A percentile compares a stretch with the other conserved stretches of the same genome.
phyloP scores from a whole-genome alignment of 2,797 vertebrate genomes.

The Molossus molossus region DNA sequence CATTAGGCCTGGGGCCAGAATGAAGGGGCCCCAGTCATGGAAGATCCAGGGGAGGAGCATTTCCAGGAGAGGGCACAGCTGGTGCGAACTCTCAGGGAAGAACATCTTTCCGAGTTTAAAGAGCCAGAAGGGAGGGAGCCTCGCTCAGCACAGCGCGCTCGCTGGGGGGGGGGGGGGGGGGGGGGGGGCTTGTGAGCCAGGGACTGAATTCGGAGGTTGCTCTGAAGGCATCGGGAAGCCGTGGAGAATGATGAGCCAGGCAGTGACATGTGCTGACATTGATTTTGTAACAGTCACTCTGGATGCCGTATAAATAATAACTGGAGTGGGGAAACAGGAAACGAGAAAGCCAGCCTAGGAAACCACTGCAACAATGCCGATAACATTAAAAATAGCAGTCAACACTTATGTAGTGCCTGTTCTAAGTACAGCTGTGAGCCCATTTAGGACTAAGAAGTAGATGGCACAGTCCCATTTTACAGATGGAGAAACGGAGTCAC shows the following conservation, averaged over 20 bases:
- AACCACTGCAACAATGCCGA: background rate
- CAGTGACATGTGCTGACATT: background rate
- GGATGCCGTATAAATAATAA: background rate
- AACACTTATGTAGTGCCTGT: background rate
- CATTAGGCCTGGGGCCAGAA: background rate
- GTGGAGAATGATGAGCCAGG: background rate
- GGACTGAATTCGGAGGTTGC: background rate
- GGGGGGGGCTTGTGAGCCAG: background rate
- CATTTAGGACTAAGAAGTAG: background rate
- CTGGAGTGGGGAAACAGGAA: background rate
- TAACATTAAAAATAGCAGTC: background rate
- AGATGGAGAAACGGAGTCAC: background rate
- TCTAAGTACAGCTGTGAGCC: background rate
- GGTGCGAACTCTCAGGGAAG: background rate
- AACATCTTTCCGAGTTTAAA: fast-evolving
- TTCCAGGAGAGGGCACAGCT: background rate
- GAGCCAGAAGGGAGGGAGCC: background rate
- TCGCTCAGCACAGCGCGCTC: background rate
- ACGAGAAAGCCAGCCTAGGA: background rate
- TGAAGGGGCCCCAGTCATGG: background rate
- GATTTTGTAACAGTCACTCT: background rate
- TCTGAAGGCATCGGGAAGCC: background rate
- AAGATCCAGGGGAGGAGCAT: background rate
- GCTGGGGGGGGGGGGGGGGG: too few species aligned
- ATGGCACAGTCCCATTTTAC: background rate